Percentiles rank a stretch among this genome's conserved stretches.
Evolutionary conservation across 2,113 vertebrate genomes (phyloP).

Genomic region (Pionites leucogaster): DNA sequence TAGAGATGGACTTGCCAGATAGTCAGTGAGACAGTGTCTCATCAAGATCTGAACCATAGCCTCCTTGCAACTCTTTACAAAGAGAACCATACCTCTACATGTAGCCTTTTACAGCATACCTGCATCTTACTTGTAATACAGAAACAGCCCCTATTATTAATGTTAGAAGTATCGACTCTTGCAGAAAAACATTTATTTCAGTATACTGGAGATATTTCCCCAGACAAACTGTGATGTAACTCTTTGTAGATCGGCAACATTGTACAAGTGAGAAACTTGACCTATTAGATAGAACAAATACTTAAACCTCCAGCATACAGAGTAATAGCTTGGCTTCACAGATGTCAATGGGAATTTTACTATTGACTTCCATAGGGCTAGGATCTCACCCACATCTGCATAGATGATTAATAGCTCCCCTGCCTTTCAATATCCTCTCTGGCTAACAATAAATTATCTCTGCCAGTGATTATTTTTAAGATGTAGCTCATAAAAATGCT

Average conservation of each 20-base stretch:
- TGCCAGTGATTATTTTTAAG: slow-evolving; percentile 68
- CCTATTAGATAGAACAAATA: neutral
- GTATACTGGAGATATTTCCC: neutral
- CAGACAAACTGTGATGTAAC: neutral
- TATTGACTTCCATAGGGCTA: slow-evolving; percentile 45
- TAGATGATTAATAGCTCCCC: slow-evolving; percentile 59
- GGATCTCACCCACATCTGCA: slow-evolving; percentile 58
- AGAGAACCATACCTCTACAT: neutral
- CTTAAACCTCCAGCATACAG: slow-evolving; percentile 8
- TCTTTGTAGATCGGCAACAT: neutral
- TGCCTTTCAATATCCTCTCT: slow-evolving; percentile 67
- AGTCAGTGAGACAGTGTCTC: neutral
- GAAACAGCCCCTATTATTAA: neutral
- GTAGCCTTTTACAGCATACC: neutral
- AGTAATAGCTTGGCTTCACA: slow-evolving; percentile 27
- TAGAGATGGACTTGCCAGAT: neutral
- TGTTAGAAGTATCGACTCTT: neutral
- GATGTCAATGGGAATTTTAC: slow-evolving; percentile 62
- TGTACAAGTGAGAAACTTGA: neutral
- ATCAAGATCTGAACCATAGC: neutral
- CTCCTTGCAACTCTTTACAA: neutral
- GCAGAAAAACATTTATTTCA: neutral
- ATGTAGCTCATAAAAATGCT: slow-evolving; percentile 66
- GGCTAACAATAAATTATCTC: slow-evolving; percentile 66
- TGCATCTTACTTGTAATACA: neutral